Percentiles rank a stretch among this genome's conserved stretches.
Conservation (phyloP, 2,888 invertebrate genomes). For the Cryptocephalus primarius region DNA sequence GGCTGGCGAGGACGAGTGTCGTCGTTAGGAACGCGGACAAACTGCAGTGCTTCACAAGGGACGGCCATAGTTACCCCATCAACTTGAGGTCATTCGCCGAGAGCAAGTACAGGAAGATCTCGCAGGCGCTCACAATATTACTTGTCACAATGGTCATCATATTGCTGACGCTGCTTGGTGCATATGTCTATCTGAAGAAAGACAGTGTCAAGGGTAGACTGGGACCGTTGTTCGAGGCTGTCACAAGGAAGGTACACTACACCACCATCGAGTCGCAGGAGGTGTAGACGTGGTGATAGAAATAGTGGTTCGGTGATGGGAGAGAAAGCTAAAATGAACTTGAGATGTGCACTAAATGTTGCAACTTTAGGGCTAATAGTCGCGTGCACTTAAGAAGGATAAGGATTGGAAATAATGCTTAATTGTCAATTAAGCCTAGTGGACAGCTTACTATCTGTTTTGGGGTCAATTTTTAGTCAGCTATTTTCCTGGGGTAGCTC, state of each 20-base stretch:
- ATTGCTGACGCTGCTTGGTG: slow-evolving; percentile 43
- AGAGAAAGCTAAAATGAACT: too few relatives aligned
- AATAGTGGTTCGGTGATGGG: background rate
- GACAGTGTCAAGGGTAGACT: slow-evolving; percentile 46
- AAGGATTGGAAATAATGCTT: too few relatives aligned
- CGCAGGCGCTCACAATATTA: slow-evolving; percentile 38
- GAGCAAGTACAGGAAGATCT: slow-evolving; percentile 28
- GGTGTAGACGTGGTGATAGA: slow-evolving; percentile 16
- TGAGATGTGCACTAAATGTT: too few relatives aligned
- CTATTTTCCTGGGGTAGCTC: too few relatives aligned
- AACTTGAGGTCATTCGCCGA: slow-evolving; percentile 29
- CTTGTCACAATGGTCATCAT: slow-evolving; percentile 44
- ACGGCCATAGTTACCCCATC: slow-evolving; percentile 24
- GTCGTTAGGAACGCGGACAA: slow-evolving; percentile 45
- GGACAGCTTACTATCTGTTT: too few relatives aligned
- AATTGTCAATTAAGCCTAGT: too few relatives aligned
- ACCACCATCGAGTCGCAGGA: slow-evolving; percentile 49
- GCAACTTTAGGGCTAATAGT: too few relatives aligned
- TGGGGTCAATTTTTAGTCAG: too few relatives aligned
- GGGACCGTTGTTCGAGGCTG: slow-evolving; percentile 51
- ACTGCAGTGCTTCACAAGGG: slow-evolving; percentile 41
- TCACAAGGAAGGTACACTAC: slow-evolving; percentile 61
- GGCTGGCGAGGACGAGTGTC: slow-evolving; percentile 53
- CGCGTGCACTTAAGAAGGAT: too few relatives aligned
- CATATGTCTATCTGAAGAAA: slow-evolving; percentile 51